Evolutionary conservation across 2,113 vertebrate species (phyloP), one percentile per base, ranked within the genome.

Genomic region (Xyrauchen texanus): DNA sequence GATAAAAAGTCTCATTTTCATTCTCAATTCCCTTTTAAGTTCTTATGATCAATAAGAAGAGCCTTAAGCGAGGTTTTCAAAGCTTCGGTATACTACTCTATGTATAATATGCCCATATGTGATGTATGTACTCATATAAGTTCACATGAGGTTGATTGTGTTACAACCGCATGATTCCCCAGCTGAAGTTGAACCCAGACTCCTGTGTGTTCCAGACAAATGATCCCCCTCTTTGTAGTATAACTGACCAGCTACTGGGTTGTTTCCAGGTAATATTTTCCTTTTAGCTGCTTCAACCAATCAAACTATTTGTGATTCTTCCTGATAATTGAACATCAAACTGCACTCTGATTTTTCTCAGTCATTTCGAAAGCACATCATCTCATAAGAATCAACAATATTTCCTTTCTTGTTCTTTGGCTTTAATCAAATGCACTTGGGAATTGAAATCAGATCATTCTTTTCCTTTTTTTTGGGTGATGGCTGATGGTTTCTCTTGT

Each of bases 181-280:
- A 2, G n/a, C 61, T 89, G 85, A 86, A 85, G 76, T 84, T 73
- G 8, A 81, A 58, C 66, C 52, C 84, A 81, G 87, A 85, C 88
- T 91, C 90, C 91, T 90, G 87, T 92, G 86, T 92, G 88, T 93
- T 92, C 81, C 92, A 93, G 92, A 93, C 76, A 86, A 90, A 88
- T 83, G 90, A 90, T 80, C 86, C 89, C 73, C 88, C 89, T 86
- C 87, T 88, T 87, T 92, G 91, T 93, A 92, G 88, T 90, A 90
- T 93, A 92, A 89, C 92, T 92, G 91, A 92, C 82, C 92, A 92
- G 91, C 91, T 93, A 81, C 93, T 92, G 88, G 90, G 89, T 91
- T 93, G 91, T 91, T 91, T 94, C 81, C 91, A 93, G 93, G 92
- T 93, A 93, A 93, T 87, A 11, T 61, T 57, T 62, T 80, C 52